These are phyloP conservation scores for Umimayanthus chanpuru DNA, from an alignment of 92 coral and sea anemone genomes.

Conservation along the genomic window DNA sequence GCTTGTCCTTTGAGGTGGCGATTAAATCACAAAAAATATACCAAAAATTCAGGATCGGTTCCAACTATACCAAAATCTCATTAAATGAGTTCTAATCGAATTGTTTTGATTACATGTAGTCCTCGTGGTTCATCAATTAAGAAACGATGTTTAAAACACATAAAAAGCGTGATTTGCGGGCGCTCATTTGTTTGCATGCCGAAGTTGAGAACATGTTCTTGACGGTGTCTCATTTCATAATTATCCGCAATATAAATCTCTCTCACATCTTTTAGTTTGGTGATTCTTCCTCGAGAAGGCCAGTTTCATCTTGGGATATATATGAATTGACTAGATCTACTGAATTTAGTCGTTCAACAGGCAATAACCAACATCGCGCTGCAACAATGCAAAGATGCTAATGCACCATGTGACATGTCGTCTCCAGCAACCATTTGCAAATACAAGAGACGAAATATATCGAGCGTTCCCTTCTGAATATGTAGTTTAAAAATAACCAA, in stretches of 20 bases:
- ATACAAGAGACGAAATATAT: neutral
- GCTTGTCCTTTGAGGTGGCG: neutral
- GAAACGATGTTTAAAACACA: neutral
- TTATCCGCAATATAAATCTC: neutral
- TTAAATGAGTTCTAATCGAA: neutral
- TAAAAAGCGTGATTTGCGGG: conserved; percentile 3
- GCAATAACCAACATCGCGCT: neutral
- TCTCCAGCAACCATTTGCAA: conserved; percentile 4
- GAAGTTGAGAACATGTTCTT: conserved; percentile 35
- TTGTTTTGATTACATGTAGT: neutral
- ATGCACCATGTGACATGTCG: conserved; percentile 29
- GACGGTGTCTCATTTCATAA: conserved; percentile 37
- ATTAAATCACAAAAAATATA: conserved; percentile 6
- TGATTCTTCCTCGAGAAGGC: neutral
- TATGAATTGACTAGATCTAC: neutral
- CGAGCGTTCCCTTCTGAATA: neutral
- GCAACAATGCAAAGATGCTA: conserved; percentile 29
- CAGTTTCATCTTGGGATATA: neutral
- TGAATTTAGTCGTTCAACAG: neutral
- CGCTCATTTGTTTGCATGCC: conserved; percentile 42
- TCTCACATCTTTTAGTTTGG: neutral
- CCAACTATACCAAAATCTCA: neutral
- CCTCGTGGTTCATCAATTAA: neutral
- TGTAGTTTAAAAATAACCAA: neutral
- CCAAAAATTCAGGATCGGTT: conserved; percentile 22